phyloP scores from a whole-genome alignment of 23 tunicate genomes.

The Ascidia mentula region DNA sequence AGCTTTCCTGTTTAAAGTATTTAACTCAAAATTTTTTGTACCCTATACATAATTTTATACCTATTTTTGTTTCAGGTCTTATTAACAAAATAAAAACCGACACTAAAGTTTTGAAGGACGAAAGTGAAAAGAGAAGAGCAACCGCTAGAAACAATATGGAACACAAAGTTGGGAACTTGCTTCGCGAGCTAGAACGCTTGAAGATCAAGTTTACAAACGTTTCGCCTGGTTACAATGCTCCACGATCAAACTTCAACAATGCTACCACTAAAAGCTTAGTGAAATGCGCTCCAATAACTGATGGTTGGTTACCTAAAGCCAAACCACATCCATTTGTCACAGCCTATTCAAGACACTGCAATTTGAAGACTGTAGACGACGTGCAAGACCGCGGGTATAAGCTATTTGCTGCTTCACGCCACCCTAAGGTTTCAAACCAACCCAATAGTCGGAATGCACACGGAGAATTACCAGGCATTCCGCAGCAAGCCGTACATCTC shows the following conservation, averaged over 20 bases:
- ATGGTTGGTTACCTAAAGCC: neutral
- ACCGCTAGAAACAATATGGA: conserved; percentile 40
- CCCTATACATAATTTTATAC: no score
- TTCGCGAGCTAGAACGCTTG: conserved; percentile 33
- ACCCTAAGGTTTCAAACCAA: neutral
- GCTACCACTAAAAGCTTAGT: neutral
- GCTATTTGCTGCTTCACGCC: neutral
- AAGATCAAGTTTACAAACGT: conserved; percentile 22
- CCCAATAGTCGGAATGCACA: neutral
- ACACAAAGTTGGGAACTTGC: conserved; percentile 49
- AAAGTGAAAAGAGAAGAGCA: conserved; percentile 66
- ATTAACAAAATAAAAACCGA: conserved; percentile 64
- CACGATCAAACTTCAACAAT: neutral
- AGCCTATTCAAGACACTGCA: neutral
- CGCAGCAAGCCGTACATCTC: neutral
- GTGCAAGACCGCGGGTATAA: neutral
- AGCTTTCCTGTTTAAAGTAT: no score
- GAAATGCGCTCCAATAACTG: neutral
- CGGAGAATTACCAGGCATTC: neutral
- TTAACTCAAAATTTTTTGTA: no score
- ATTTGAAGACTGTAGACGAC: neutral
- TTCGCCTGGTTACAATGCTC: neutral
- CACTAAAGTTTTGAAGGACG: conserved; percentile 41
- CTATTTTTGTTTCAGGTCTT: conserved; percentile 30
- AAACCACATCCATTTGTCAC: neutral